Conservation (phyloP, 2,113 vertebrate genomes). For the Pteropus alecto region DNA sequence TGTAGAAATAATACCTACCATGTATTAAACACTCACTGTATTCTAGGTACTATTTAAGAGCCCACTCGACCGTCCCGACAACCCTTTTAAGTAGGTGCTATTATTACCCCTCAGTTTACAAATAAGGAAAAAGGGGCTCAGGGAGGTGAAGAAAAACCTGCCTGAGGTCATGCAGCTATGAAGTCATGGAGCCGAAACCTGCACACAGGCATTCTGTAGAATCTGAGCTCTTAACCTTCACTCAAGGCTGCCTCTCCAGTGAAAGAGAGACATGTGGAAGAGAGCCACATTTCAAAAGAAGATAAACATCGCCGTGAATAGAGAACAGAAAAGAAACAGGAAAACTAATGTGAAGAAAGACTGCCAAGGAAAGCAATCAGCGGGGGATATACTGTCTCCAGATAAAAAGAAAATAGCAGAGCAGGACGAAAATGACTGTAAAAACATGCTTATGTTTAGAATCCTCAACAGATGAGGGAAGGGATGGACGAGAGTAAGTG, state of each 20-base stretch:
- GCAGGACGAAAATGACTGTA: conserved; percentile 44
- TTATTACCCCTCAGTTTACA: not conserved
- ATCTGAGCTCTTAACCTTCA: not conserved
- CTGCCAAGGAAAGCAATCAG: conserved; percentile 64
- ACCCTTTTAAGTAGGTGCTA: not conserved
- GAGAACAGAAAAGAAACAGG: conserved; percentile 36
- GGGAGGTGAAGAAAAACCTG: not conserved
- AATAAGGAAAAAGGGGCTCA: not conserved
- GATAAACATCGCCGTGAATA: conserved; percentile 39
- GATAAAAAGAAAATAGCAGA: conserved; percentile 52
- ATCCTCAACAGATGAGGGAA: not conserved
- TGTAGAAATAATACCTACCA: not conserved
- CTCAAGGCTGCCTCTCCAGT: not conserved
- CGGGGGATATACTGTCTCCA: not conserved
- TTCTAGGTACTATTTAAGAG: not conserved
- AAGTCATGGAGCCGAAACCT: not conserved
- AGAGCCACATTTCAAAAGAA: conserved; percentile 51
- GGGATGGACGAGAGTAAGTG: not conserved
- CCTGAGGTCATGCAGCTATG: too few relatives aligned
- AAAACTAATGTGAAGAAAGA: conserved; percentile 5
- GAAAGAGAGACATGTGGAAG: not conserved
- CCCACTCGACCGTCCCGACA: not conserved
- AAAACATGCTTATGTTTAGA: not conserved
- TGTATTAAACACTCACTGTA: not conserved
- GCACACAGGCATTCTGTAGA: not conserved